Conservation (phyloP, 2,797 vertebrate genomes). For the Synaphobranchus kaupii region DNA sequence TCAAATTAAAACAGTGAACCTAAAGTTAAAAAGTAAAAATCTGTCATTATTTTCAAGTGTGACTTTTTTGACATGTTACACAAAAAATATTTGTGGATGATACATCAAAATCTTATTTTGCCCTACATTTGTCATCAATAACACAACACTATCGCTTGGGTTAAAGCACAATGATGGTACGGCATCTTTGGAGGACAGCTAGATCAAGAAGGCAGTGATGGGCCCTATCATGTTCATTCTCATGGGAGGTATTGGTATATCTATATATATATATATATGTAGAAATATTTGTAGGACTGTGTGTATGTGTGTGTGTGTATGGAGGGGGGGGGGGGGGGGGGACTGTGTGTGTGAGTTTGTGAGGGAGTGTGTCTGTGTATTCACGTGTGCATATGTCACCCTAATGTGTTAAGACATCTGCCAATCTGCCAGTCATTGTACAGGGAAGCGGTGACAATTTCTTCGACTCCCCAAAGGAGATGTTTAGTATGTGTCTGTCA, state of each 20-base stretch:
- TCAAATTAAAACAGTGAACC: neutral
- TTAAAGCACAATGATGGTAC: constrained; percentile 10
- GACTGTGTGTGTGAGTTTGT: neutral
- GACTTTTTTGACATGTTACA: neutral
- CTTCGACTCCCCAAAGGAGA: neutral
- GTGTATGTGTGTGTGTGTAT: neutral
- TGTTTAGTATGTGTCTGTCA: neutral
- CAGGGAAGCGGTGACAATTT: neutral
- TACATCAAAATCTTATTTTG: constrained; percentile 4
- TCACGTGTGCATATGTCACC: neutral
- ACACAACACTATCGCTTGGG: neutral
- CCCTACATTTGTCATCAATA: constrained; percentile 15
- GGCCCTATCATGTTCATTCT: constrained; percentile 4
- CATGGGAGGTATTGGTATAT: constrained; percentile 6
- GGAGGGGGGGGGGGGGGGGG: neutral
- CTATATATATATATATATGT: neutral
- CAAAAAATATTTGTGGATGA: neutral
- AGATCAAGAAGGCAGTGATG: neutral
- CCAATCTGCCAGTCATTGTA: constrained; percentile 25
- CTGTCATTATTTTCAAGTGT: neutral
- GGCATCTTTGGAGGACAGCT: neutral
- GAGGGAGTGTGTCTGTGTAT: constrained; percentile 24
- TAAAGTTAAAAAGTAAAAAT: neutral
- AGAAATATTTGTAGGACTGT: constrained; percentile 8
- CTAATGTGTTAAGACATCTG: constrained; percentile 13